Percentiles rank a stretch among this genome's conserved stretches.
phyloP scores from a whole-genome alignment of 2,113 vertebrate genomes.

The Microcebus lehilahytsara region DNA sequence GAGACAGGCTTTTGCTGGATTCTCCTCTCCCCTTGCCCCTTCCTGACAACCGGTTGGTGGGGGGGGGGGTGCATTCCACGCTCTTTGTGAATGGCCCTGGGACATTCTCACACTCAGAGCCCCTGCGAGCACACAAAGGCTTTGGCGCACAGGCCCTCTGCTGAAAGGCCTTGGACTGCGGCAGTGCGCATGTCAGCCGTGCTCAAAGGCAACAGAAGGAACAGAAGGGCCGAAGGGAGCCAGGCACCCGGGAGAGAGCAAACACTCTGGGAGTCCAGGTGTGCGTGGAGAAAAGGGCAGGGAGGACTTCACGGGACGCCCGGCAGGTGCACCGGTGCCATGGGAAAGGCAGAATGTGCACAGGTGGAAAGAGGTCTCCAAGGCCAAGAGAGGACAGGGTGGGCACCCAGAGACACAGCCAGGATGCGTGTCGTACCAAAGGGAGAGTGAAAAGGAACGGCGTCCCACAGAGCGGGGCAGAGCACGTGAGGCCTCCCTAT shows the following conservation, averaged over 20 bases:
- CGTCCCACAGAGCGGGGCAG: background rate
- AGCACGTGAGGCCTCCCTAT: too few relatives aligned
- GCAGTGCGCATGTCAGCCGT: too few relatives aligned
- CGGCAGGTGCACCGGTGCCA: background rate
- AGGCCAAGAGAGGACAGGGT: background rate
- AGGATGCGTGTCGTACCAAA: too few relatives aligned
- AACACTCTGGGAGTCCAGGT: background rate
- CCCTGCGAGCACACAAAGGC: too few relatives aligned
- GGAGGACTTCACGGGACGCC: too few relatives aligned
- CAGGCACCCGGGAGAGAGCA: background rate
- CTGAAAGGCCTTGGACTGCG: too few relatives aligned
- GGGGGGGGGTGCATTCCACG: background rate
- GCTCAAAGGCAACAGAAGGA: background rate
- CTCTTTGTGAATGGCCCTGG: background rate
- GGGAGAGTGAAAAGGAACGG: background rate
- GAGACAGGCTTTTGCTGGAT: too few relatives aligned
- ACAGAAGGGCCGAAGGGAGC: background rate
- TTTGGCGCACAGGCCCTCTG: fast-evolving
- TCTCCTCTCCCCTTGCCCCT: background rate
- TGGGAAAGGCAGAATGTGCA: too few relatives aligned
- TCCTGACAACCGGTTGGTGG: background rate
- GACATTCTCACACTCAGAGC: too few relatives aligned
- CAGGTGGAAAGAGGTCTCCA: background rate
- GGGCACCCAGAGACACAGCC: background rate
- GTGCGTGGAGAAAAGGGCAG: background rate